A percentile compares a stretch with the other conserved stretches of the same genome.
Evolutionary conservation across 2,888 invertebrate genomes (phyloP).

Genomic region (Lycophotia porphyrea): DNA sequence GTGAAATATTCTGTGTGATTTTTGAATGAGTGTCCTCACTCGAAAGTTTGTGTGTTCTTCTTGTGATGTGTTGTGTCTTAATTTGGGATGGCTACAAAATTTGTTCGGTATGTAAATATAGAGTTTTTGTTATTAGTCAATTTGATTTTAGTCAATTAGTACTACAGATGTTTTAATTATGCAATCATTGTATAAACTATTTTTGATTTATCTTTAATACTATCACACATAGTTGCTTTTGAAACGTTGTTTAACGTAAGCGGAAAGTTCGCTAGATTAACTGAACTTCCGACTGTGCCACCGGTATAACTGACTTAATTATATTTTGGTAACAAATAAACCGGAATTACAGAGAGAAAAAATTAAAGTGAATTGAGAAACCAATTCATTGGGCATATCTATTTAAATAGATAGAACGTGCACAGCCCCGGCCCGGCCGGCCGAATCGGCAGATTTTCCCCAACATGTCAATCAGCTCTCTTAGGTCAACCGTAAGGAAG

Average conservation of each 20-base stretch:
- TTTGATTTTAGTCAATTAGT: neutral
- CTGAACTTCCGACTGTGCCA: constrained; percentile 22
- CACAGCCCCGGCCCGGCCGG: neutral
- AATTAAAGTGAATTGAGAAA: neutral
- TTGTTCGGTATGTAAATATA: constrained; percentile 40
- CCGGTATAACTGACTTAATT: neutral
- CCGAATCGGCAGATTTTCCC: constrained; percentile 35
- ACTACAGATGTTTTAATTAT: neutral
- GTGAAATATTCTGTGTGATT: constrained; percentile 10
- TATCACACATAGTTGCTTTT: neutral
- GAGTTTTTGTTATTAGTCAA: neutral
- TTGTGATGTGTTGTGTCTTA: constrained; percentile 14
- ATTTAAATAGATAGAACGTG: constrained; percentile 9
- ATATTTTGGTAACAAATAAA: neutral
- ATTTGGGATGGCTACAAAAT: constrained; percentile 6
- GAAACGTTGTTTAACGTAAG: constrained; percentile 10
- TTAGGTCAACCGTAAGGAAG: constrained; percentile 37
- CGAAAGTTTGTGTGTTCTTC: constrained; percentile 33
- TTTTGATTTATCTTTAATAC: neutral
- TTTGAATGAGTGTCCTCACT: constrained; percentile 19
- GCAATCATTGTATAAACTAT: neutral
- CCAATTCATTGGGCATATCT: neutral
- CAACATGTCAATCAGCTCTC: constrained; percentile 19
- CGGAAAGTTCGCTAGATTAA: constrained; percentile 18
- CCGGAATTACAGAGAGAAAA: neutral